Conservation (phyloP, 2,113 vertebrate species). For the Gymnogyps californianus region DNA sequence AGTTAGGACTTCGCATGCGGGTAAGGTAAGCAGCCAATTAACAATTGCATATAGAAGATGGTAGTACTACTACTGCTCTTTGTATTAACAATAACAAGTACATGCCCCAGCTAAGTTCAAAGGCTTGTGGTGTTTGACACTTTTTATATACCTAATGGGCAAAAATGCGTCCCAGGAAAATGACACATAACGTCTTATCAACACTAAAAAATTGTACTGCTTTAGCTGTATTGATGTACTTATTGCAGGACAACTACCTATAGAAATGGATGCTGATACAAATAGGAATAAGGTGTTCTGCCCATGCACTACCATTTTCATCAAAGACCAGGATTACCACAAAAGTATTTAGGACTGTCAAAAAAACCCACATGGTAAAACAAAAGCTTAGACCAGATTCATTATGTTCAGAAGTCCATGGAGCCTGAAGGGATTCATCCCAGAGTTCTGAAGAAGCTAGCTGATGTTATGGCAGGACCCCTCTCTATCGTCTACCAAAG, state of each 20-base stretch:
- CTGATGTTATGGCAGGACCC: too few species aligned
- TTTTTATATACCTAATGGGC: background rate
- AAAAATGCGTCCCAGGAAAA: background rate
- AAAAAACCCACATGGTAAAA: background rate
- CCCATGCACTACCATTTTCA: background rate
- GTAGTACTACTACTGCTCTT: background rate
- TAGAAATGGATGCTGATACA: background rate
- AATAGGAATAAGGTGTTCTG: background rate
- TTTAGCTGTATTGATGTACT: background rate
- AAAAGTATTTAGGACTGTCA: background rate
- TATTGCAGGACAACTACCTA: background rate
- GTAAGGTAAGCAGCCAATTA: background rate
- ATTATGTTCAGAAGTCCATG: too few species aligned
- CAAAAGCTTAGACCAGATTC: background rate
- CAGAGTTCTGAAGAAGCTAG: too few species aligned
- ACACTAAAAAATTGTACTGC: background rate
- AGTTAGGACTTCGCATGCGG: background rate
- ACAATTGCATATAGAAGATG: background rate
- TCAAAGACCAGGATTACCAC: background rate
- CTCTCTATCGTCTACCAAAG: too few species aligned
- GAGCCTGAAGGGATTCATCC: too few species aligned
- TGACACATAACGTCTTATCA: fast-evolving
- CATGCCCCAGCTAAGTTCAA: background rate
- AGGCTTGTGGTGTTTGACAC: background rate
- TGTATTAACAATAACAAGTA: background rate